phyloP scores from a whole-genome alignment of 2,888 invertebrate species.

The Latheticus oryzae region DNA sequence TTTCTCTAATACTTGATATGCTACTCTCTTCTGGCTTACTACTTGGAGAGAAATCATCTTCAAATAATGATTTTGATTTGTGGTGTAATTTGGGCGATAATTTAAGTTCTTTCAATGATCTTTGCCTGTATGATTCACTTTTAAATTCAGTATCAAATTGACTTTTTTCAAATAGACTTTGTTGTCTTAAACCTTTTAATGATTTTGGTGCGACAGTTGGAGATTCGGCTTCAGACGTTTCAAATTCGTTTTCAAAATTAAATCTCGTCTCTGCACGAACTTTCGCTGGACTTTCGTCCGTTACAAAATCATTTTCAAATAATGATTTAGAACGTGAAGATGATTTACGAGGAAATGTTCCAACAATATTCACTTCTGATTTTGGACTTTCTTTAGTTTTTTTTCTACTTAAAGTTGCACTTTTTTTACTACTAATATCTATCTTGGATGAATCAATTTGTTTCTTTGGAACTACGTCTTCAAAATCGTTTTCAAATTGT shows the following conservation, averaged over 20 bases:
- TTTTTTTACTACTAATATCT: conserved; percentile 55
- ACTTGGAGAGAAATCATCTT: conserved; percentile 72
- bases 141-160: conserved; percentile 44
- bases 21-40: conserved; percentile 53
- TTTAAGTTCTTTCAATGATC: conserved; percentile 48
- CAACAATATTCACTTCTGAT: conserved; percentile 54
- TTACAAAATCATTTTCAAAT: conserved; percentile 80
- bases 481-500: conserved; percentile 75
- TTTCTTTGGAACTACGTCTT: conserved; percentile 56
- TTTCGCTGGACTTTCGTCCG: conserved; percentile 58
- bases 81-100: conserved; percentile 49
- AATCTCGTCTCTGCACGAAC: conserved; percentile 50
- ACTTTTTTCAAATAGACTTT: conserved; percentile 48
- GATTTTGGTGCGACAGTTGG: conserved; percentile 47
- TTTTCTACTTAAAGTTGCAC: conserved; percentile 54
- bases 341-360: conserved; percentile 63
- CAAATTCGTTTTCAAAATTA: conserved; percentile 60
- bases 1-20: conserved; percentile 63
- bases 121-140: conserved; percentile 43
- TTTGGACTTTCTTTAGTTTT: conserved; percentile 60
- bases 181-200: conserved; percentile 45
- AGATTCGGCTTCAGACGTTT: conserved; percentile 58
- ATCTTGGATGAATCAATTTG: conserved; percentile 47
- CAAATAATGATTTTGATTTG: conserved; percentile 64
- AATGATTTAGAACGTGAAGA: conserved; percentile 67